Evolutionary conservation across 2,113 vertebrate genomes (phyloP).

Genomic region (Platysternon megacephalum): DNA sequence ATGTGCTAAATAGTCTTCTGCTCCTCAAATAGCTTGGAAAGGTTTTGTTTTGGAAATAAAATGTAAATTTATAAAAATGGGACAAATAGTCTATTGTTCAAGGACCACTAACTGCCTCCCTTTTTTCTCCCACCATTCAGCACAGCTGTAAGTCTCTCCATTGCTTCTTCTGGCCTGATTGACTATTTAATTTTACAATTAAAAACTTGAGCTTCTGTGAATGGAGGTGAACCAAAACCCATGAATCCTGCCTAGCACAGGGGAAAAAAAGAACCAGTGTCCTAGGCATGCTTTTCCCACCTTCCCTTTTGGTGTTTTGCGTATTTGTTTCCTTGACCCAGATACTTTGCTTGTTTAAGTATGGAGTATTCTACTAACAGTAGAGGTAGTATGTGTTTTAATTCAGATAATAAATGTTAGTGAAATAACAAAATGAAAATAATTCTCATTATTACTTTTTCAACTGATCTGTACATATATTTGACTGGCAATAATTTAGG

Average conservation of each 20-base stretch:
- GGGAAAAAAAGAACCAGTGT: neutral
- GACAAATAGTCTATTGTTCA: neutral
- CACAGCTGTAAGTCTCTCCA: neutral
- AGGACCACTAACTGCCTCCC: neutral
- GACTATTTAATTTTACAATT: neutral
- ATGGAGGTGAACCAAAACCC: neutral
- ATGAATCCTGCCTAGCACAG: neutral
- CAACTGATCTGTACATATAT: neutral
- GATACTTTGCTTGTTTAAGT: neutral
- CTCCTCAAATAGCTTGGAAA: neutral
- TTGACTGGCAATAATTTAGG: neutral
- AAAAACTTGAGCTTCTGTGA: neutral
- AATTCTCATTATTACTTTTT: slow-evolving; percentile 14
- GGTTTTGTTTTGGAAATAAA: neutral
- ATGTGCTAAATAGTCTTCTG: neutral
- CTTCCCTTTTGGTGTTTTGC: neutral
- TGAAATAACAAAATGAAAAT: neutral
- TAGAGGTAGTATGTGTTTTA: neutral
- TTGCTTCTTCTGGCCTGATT: neutral
- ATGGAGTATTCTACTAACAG: neutral
- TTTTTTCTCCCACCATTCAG: neutral
- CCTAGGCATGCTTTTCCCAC: neutral
- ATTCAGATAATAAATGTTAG: neutral
- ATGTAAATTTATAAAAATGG: neutral
- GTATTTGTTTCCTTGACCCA: neutral